Percentiles rank a stretch among this genome's conserved stretches.
These are phyloP conservation scores for Gymnocypris eckloni DNA, from an alignment of 2,797 vertebrate genomes.

Conservation along the genomic window DNA sequence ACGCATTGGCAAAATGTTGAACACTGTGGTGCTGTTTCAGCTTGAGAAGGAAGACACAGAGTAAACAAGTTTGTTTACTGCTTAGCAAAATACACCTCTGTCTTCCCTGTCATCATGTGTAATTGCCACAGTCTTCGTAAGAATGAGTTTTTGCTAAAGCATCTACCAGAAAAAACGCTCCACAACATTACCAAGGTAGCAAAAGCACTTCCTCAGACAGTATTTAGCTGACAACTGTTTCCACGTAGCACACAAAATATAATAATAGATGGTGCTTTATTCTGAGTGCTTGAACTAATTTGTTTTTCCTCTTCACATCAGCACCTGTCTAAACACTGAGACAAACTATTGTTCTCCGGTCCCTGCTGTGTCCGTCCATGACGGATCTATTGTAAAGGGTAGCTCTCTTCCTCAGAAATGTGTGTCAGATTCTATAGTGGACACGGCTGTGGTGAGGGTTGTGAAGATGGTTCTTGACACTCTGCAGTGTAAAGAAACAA, in stretches of 20 bases:
- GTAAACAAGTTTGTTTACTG: slow-evolving; percentile 3
- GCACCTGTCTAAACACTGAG: slow-evolving; percentile 72
- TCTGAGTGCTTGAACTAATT: slow-evolving; percentile 61
- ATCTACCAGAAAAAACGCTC: slow-evolving; percentile 14
- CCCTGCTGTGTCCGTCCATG: slow-evolving; percentile 63
- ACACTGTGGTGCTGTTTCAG: neutral
- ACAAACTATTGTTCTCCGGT: slow-evolving; percentile 64
- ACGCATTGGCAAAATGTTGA: neutral
- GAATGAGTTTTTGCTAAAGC: slow-evolving; percentile 1
- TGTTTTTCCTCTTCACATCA: slow-evolving; percentile 69
- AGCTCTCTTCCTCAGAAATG: slow-evolving; percentile 42
- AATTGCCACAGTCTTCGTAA: neutral
- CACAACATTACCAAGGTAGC: neutral
- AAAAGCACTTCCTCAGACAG: slow-evolving; percentile 10
- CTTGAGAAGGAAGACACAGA: neutral
- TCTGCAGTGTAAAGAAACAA: slow-evolving; percentile 15
- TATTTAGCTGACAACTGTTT: slow-evolving; percentile 32
- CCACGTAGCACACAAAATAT: slow-evolving; percentile 32
- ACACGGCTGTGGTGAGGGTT: slow-evolving; percentile 14
- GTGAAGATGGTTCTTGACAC: slow-evolving; percentile 11
- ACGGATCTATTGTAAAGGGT: slow-evolving; percentile 48
- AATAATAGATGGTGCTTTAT: slow-evolving; percentile 46
- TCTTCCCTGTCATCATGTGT: neutral
- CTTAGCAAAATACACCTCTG: slow-evolving; percentile 2
- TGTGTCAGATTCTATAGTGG: slow-evolving; percentile 41